Evolutionary conservation across 2,113 vertebrate genomes (phyloP), one percentile per base, ranked within the genome.

Genomic region (Cnemophilus loriae): DNA sequence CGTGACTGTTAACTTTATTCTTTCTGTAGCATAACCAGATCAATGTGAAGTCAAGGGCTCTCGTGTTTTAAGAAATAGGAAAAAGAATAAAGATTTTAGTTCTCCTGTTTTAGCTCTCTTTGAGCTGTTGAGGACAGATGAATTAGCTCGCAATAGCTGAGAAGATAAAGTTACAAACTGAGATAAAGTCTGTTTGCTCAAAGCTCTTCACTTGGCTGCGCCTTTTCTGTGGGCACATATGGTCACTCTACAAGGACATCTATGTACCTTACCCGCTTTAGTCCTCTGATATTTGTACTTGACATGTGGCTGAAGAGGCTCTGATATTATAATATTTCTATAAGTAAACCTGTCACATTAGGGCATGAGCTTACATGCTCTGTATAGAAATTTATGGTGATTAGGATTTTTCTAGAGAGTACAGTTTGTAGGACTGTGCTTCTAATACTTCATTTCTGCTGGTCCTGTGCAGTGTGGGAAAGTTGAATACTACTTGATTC

Each of bases 31-130:
- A 16, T 46, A 35, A 80, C 41, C 68, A 52, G 16, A 82, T 87
- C 39, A 59, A 39, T 1, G 14, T 50, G 74, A 96, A 96, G 63
- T 94, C 59, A 81, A 18, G 10, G 88, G 20, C 53, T 56, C 73
- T 59, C 22, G 13, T 81, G 39, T 89, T 63, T 84, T 60, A 95
- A 95, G 94, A 96, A 96, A 64, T 28, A 37, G 39, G 94, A 94
- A 85, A 95, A 95, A 94, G 46, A 89, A 61, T 46, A 32, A 73
- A 73, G 47, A 81, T 92, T 94, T 74, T 33, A 49, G 4, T 59
- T 70, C 35, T 88, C 33, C 39, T 67, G 22, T 47, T 68, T 60
- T 28, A 75, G n/a, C 21, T 47, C 11, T 41, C 77, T 83, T 81
- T 53, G 64, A 60, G 39, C 46, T 81, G 26, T 19, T 84, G 32